Conservation (phyloP, 1,140 invertebrate genomes). For the Diploscapter pachys region DNA sequence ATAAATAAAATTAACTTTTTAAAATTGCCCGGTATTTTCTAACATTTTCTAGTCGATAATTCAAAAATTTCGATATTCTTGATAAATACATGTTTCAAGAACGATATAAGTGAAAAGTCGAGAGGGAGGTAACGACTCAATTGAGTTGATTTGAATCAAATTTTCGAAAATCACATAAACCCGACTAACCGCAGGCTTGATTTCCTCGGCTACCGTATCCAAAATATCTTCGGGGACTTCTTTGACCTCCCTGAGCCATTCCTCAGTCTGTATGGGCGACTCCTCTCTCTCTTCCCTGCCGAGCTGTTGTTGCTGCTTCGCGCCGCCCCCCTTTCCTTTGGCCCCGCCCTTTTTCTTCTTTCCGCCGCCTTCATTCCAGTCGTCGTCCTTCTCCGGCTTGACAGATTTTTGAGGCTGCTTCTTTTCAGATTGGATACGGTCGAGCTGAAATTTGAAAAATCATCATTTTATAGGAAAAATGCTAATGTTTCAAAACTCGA, state of each 20-base stretch:
- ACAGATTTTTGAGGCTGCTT: constrained; percentile 12
- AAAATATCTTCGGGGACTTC: constrained; percentile 25
- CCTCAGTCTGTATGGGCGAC: neutral
- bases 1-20: neutral
- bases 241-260: constrained; percentile 12
- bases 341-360: constrained; percentile 15
- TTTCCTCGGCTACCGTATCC: constrained; percentile 15
- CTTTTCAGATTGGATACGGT: constrained; percentile 17
- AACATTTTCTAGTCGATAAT: neutral
- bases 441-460: constrained; percentile 7
- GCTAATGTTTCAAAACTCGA: too few relatives aligned
- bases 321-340: neutral
- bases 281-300: neutral
- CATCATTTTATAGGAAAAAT: neutral
- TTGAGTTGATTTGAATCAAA: too few relatives aligned
- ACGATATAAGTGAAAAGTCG: too few relatives aligned
- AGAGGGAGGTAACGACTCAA: too few relatives aligned
- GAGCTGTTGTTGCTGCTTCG: neutral
- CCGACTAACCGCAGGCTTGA: constrained; percentile 4
- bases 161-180: neutral
- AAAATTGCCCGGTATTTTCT: neutral
- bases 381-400: constrained; percentile 19
- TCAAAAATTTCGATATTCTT: too few relatives aligned
- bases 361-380: constrained; percentile 10
- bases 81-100: too few relatives aligned